Conservation (phyloP, 2,888 invertebrate genomes). For the Theristus sp. region DNA sequence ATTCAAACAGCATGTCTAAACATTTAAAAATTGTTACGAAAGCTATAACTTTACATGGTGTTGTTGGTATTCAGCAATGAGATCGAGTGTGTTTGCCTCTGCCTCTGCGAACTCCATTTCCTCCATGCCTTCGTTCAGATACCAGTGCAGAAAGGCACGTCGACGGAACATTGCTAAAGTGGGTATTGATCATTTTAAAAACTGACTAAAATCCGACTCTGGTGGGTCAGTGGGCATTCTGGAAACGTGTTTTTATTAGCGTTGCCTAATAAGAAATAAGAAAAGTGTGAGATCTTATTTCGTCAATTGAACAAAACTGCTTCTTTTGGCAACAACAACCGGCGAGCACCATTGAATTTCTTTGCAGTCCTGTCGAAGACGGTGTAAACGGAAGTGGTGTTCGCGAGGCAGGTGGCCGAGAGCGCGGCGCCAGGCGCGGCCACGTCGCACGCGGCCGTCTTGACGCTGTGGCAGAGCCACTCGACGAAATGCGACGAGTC, state of each 20-base stretch:
- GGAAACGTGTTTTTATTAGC: too few relatives aligned
- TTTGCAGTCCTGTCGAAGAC: background rate
- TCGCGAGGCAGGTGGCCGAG: background rate
- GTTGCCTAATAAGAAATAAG: too few relatives aligned
- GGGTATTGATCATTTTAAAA: too few relatives aligned
- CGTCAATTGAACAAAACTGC: too few relatives aligned
- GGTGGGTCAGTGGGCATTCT: too few relatives aligned
- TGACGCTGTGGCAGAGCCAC: background rate
- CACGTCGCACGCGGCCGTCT: background rate
- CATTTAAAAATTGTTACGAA: too few relatives aligned
- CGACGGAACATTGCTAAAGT: slow-evolving; percentile 61
- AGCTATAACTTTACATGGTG: background rate
- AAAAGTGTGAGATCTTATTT: too few relatives aligned
- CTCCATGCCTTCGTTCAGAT: slow-evolving; percentile 85
- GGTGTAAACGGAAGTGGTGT: background rate
- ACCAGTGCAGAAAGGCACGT: slow-evolving; percentile 86
- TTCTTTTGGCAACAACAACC: background rate
- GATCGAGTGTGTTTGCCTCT: slow-evolving; percentile 65
- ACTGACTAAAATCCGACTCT: too few relatives aligned
- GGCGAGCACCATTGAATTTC: background rate
- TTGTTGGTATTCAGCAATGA: slow-evolving; percentile 13
- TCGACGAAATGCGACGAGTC: background rate
- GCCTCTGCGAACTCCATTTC: slow-evolving; percentile 86
- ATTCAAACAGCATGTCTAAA: too few relatives aligned
- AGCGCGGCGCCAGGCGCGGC: background rate